A percentile compares a stretch with the other conserved stretches of the same genome.
Evolutionary conservation across 2,113 vertebrate species (phyloP).

Genomic region (Rhinopithecus roxellana): DNA sequence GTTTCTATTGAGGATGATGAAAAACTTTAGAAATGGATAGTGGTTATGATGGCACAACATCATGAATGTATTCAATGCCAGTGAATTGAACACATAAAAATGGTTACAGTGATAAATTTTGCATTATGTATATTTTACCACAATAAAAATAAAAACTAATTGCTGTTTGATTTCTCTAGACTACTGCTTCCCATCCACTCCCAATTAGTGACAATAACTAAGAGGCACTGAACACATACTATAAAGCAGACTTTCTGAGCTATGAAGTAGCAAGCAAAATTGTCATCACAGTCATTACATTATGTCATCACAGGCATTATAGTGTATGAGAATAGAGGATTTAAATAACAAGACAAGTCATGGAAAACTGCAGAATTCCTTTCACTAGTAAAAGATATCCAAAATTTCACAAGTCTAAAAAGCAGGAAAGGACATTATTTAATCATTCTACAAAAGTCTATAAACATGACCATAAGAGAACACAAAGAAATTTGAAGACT

Average conservation of each 20-base stretch:
- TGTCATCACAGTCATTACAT: background rate
- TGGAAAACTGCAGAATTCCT: background rate
- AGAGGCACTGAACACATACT: background rate
- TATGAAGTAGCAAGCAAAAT: background rate
- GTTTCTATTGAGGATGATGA: background rate
- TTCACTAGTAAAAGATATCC: background rate
- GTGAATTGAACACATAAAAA: background rate
- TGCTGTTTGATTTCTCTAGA: background rate
- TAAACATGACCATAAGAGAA: background rate
- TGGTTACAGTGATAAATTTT: background rate
- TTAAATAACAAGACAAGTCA: background rate
- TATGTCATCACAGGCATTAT: background rate
- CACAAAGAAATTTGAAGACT: background rate
- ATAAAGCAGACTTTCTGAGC: background rate
- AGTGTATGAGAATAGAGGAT: background rate
- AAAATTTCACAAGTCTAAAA: background rate
- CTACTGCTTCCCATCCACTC: background rate
- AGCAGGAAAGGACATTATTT: background rate
- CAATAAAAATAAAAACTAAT: background rate
- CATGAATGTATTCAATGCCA: background rate
- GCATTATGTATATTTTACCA: background rate
- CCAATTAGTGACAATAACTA: background rate
- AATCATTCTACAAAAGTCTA: background rate
- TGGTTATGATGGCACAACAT: background rate
- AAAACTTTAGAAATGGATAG: background rate